Evolutionary conservation across 1,140 invertebrate genomes (phyloP), one percentile per base, ranked within the genome.

Genomic region (Heliothis virescens): DNA sequence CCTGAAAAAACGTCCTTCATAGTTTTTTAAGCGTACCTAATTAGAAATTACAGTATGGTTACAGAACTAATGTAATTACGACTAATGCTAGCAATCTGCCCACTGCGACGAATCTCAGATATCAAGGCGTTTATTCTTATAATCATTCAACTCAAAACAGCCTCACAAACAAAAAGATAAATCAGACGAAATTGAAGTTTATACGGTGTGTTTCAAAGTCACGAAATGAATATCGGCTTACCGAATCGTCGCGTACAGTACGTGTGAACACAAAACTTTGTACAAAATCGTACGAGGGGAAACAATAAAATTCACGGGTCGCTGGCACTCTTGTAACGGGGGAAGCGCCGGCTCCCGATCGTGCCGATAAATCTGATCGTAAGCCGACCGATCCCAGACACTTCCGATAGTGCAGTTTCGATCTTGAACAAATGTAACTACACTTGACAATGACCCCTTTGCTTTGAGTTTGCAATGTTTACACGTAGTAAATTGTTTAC

Each of bases 301-400:
- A 91, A 88, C 89, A 88, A 89, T 92, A 91, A 92, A 90, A 90
- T 92, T 90, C 79, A 89, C 89, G 83, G 86, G 83, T 89, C 85
- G 79, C 80, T 84, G 82, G 80, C 78, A 67, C 79, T 67, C 67
- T 78, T 65, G 71, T 65, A 80, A 57, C 76, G 48, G 67, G 75
- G 74, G 69, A 79, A 82, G 48, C 76, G 57, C 47, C 57, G 72
- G 53, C 18, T 67, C 69, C 73, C 71, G 77, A 78, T 71, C 34
- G 52, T 26, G 59, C 11, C 79, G 75, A 84, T 86, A 86, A 86
- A 86, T 86, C 79, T 80, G 78, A 77, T 73, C 26, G 78, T 76
- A 82, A 84, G 80, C 83, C 81, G 69, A 84, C 67, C 84, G 77
- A 82, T 79, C 57, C 55, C 53, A 73, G 65, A 77, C 75, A 69